Evolutionary conservation across 2,113 vertebrate genomes (phyloP).

Genomic region (Lipophrys pholis): DNA sequence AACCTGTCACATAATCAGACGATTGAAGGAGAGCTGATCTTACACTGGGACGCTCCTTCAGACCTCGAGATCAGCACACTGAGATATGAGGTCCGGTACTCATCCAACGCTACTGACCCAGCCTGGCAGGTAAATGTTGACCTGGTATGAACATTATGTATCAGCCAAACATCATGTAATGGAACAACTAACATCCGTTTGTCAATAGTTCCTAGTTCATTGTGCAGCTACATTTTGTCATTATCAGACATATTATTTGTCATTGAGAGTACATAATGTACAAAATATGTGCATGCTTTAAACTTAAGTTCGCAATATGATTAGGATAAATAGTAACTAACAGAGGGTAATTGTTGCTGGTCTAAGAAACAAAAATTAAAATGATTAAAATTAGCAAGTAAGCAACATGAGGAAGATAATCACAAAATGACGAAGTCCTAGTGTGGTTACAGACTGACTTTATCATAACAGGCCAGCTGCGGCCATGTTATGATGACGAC

Average conservation of each 20-base stretch:
- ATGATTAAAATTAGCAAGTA: background rate
- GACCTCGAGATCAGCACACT: constrained; percentile 60
- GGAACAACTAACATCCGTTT: background rate
- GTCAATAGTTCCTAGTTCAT: background rate
- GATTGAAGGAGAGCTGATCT: constrained; percentile 80
- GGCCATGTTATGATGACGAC: background rate
- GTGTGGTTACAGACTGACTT: too few species aligned
- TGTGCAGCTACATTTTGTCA: too few species aligned
- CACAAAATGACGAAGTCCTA: background rate
- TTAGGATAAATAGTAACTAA: too few species aligned
- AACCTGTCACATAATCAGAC: constrained; percentile 85
- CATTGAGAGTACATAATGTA: too few species aligned
- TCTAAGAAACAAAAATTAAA: too few species aligned
- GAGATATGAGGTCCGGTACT: constrained; percentile 87
- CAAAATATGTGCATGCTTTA: too few species aligned
- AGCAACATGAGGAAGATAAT: background rate
- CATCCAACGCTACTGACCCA: constrained; percentile 60
- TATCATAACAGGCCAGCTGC: background rate
- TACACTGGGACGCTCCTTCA: constrained; percentile 84
- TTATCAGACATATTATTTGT: too few species aligned
- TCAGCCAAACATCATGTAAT: background rate
- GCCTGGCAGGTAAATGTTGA: constrained; percentile 71
- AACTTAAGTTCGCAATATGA: too few species aligned
- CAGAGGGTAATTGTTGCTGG: too few species aligned
- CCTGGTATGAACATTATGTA: background rate